Evolutionary conservation across 2,113 vertebrate genomes (phyloP).

Genomic region (Monarcha castaneiventris): DNA sequence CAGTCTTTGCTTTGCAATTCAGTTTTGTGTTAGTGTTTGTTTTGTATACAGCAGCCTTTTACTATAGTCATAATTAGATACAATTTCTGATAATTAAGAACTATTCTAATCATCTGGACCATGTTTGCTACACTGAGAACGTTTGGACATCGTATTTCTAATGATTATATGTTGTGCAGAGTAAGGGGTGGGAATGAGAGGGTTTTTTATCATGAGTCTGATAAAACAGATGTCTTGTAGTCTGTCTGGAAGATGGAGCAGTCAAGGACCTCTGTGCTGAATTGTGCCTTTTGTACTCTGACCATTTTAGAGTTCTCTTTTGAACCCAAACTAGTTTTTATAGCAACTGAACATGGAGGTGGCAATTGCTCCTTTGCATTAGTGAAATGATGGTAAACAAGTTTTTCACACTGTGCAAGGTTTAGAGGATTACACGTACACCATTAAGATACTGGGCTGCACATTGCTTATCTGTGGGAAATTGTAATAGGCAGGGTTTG

Average conservation of each 20-base stretch:
- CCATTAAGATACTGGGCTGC: neutral
- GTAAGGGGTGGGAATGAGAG: neutral
- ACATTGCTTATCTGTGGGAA: neutral
- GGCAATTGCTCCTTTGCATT: neutral
- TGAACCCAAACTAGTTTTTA: neutral
- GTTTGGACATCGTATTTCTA: neutral
- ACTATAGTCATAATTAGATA: constrained; percentile 24
- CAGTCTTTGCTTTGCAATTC: constrained; percentile 42
- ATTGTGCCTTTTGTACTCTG: neutral
- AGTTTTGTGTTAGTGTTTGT: constrained; percentile 40
- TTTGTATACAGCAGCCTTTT: constrained; percentile 38
- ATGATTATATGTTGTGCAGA: neutral
- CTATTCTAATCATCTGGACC: neutral
- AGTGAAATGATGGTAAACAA: neutral
- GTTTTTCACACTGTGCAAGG: neutral
- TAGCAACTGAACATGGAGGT: neutral
- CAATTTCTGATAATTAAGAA: constrained; percentile 50
- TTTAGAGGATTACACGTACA: neutral
- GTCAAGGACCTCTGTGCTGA: neutral
- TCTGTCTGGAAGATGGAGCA: neutral
- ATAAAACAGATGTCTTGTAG: neutral
- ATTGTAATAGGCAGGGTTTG: neutral
- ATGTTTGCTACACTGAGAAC: neutral
- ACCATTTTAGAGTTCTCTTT: neutral
- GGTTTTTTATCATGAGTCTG: neutral